A percentile compares a stretch with the other conserved stretches of the same genome.
These are phyloP conservation scores for Acanthoscelides obtectus DNA, from an alignment of 2,888 invertebrate species.

Conservation along the genomic window DNA sequence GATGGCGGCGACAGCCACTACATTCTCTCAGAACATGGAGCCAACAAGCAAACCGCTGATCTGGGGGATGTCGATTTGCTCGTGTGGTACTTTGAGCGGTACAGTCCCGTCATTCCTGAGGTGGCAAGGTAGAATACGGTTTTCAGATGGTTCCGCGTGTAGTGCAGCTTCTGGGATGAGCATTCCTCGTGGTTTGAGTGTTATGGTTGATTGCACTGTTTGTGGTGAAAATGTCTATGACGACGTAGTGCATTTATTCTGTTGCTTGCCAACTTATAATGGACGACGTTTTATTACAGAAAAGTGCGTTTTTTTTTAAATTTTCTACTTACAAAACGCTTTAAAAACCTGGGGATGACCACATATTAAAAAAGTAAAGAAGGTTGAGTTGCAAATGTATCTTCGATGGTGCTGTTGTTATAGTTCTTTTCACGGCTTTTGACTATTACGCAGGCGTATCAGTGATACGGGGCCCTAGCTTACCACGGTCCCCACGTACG, in stretches of 20 bases:
- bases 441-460: too few relatives aligned
- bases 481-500: too few relatives aligned
- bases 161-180: background rate
- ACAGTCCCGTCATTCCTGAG: constrained; percentile 60
- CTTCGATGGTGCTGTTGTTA: too few relatives aligned
- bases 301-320: too few relatives aligned
- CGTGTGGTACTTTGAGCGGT: constrained; percentile 54
- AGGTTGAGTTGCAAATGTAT: too few relatives aligned
- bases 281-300: too few relatives aligned
- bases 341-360: too few relatives aligned
- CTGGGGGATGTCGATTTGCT: constrained; percentile 53
- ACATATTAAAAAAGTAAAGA: too few relatives aligned
- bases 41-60: constrained; percentile 45
- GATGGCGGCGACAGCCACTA: constrained; percentile 72
- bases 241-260: background rate
- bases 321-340: too few relatives aligned
- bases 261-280: too few relatives aligned
- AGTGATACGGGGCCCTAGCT: too few relatives aligned
- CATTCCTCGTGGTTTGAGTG: background rate
- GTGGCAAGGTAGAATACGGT: constrained; percentile 59
- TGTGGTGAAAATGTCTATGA: background rate
- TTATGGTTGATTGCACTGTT: background rate
- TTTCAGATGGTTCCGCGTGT: constrained; percentile 13
- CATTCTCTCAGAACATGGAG: constrained; percentile 44
- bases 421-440: too few relatives aligned